Base-by-base conservation (phyloP, 2,113 vertebrate genomes). In the Coturnix japonica region DNA sequence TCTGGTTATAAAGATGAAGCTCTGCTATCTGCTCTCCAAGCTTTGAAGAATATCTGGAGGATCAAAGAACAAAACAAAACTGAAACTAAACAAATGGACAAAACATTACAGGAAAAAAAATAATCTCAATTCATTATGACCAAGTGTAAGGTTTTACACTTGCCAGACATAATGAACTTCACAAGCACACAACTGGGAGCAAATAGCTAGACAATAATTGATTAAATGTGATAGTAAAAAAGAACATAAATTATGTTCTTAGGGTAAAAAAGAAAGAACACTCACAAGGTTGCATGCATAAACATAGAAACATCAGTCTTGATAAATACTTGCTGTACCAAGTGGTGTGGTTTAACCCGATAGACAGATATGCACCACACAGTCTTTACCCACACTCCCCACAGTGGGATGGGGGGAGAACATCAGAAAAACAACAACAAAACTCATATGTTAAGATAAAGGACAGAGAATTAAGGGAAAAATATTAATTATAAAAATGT, bases 1-100 rank as follows among this genome's bases (percentile, higher is more conserved):
- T 98, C 96, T 98, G 97, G 96, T 99, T 99, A 91, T 98, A 94
- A 89, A 99, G 97, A 94, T 99, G 99, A 93, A 99, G 91, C n/a
- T 99, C 98, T 54, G 98, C 99, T 81, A 99, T 93, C 93, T 98
- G 98, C 57, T 98, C 98, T 67, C 99, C 99, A 14, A 99, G 97
- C 22, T 94, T 97, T 76, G 97, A 96, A 63, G 98, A 98, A 41
- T 97, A 97, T 84, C 99, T 99, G 82, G 41, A 81, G 75, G 63
- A 87, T 56, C 17, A 89, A 95, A 85, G 65, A 69, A 30, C 49
- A 85, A 79, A 94, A 64, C 1, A 1, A 79, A 91, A 43, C 8
- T 30, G 20, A 66, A 76, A 43, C 21, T 64, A 64, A 35, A 65
- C 20, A 81, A 78, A 7, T 19, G 10, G 86, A 81, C 5, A 1